phyloP scores from a whole-genome alignment of 2,113 vertebrate species.

The Lanius collurio region DNA sequence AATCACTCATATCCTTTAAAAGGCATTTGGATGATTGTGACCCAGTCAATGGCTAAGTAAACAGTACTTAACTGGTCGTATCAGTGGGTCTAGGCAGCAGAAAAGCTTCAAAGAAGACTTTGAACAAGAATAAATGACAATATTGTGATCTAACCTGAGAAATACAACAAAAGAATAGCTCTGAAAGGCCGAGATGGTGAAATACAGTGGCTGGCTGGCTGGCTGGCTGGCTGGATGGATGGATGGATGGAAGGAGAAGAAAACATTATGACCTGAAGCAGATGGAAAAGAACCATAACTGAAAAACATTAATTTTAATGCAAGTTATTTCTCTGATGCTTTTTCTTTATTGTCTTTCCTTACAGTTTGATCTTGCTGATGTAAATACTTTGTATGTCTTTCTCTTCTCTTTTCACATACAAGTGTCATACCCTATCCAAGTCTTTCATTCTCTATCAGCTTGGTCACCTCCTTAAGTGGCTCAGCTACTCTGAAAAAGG shows the following conservation, averaged over 20 bases:
- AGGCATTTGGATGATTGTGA: background rate
- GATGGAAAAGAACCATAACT: background rate
- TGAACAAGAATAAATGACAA: background rate
- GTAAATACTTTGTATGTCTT: background rate
- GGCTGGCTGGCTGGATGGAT: background rate
- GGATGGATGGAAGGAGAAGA: background rate
- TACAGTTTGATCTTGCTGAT: background rate
- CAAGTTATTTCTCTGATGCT: background rate
- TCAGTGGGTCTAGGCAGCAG: background rate
- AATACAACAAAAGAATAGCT: background rate
- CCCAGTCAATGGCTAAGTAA: background rate
- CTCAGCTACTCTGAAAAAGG: background rate
- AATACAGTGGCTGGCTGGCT: background rate
- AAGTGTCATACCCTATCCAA: background rate
- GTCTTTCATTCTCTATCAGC: background rate
- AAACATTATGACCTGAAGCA: background rate
- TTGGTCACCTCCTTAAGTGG: background rate
- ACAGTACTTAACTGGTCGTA: background rate
- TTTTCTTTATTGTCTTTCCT: background rate
- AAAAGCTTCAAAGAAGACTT: background rate
- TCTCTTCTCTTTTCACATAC: background rate
- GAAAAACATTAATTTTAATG: background rate
- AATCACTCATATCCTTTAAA: background rate
- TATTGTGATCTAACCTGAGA: background rate
- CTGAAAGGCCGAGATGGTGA: background rate